phyloP scores from a whole-genome alignment of 2,113 vertebrate genomes.

The Myiagra hebetior region DNA sequence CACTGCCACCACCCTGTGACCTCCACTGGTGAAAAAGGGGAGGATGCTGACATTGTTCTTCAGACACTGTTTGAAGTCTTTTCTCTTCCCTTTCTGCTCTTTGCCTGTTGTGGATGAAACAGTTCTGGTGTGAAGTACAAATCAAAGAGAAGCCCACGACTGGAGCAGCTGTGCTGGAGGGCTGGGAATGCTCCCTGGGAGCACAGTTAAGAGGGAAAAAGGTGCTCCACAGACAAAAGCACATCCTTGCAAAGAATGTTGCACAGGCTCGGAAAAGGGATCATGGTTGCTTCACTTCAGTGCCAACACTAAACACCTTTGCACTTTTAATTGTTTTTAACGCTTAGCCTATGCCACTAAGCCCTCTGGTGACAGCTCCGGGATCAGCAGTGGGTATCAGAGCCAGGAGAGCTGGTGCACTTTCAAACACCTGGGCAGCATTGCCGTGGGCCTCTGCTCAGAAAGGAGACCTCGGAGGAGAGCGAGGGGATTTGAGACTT shows the following conservation, averaged over 20 bases:
- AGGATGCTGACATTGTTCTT: background rate
- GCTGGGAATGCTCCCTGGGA: background rate
- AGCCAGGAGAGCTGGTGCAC: background rate
- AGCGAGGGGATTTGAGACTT: background rate
- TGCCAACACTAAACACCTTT: background rate
- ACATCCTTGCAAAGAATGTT: background rate
- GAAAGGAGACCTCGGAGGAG: background rate
- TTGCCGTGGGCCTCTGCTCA: background rate
- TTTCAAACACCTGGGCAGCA: background rate
- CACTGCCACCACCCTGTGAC: background rate
- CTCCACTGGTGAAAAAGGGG: background rate
- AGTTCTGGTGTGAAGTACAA: rapidly evolving
- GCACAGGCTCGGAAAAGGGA: background rate
- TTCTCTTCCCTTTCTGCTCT: background rate
- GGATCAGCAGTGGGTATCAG: constrained; percentile 13
- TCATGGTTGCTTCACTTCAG: background rate
- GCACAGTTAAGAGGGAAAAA: background rate
- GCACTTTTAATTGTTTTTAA: constrained; percentile 44
- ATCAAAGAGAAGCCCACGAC: background rate
- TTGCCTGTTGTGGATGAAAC: background rate
- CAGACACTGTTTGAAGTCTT: background rate
- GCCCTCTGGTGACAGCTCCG: constrained; percentile 55
- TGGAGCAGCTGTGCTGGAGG: background rate
- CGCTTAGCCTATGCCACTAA: background rate
- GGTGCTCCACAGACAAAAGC: background rate